Percentiles rank a stretch among this genome's conserved stretches.
Evolutionary conservation across 1,140 invertebrate species (phyloP).

Genomic region (Leptopilina boulardi): DNA sequence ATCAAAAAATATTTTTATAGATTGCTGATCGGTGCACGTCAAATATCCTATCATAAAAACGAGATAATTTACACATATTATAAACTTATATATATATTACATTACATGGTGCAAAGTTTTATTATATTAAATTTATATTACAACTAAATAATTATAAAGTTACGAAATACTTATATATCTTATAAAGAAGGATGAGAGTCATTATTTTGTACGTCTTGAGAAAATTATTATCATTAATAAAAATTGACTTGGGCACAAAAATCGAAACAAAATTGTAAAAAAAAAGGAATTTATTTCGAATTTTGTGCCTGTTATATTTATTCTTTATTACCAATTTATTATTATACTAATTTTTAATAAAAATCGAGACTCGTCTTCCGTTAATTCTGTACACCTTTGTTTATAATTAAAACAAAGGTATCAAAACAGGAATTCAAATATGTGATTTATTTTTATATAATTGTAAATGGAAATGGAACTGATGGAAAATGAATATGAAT

Average conservation of each 20-base stretch:
- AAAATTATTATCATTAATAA: neutral
- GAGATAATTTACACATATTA: slow-evolving; percentile 44
- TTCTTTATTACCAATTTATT: no score
- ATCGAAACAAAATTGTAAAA: neutral
- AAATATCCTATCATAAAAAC: slow-evolving; percentile 44
- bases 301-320: neutral
- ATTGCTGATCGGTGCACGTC: slow-evolving; percentile 47
- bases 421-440: neutral
- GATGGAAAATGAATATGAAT: neutral
- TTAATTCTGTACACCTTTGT: neutral
- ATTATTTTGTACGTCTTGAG: neutral
- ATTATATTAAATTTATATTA: slow-evolving; percentile 48
- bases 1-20: slow-evolving; percentile 66
- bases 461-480: neutral
- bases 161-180: neutral
- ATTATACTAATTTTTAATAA: slow-evolving; percentile 2
- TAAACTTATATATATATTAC: slow-evolving; percentile 13
- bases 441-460: neutral
- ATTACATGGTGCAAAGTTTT: slow-evolving; percentile 35
- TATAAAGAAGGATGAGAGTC: neutral
- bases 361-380: neutral
- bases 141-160: no score
- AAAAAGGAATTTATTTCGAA: neutral
- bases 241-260: neutral
- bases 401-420: neutral